Percentiles rank a stretch among this genome's conserved stretches.
Conservation (phyloP, 2,113 vertebrate species). For the Chloebia gouldiae region DNA sequence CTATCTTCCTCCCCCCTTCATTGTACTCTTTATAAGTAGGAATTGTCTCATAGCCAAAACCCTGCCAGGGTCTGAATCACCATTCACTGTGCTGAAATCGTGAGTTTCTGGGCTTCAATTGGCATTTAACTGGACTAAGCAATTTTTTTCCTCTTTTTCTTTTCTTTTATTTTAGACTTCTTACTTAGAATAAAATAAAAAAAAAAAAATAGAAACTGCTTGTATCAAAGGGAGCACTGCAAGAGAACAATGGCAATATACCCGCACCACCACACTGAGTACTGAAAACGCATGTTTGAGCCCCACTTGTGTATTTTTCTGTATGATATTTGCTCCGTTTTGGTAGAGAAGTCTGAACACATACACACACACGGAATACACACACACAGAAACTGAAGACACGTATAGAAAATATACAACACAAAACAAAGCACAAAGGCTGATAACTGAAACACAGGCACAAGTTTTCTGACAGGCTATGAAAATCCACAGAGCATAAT, state of each 20-base stretch:
- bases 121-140: constrained; percentile 14
- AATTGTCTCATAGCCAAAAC: constrained; percentile 65
- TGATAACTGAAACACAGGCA: constrained; percentile 28
- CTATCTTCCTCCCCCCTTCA: background rate
- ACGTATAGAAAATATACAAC: background rate
- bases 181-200: background rate
- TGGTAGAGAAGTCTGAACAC: background rate
- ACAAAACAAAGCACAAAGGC: constrained; percentile 50
- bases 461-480: constrained; percentile 36
- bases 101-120: constrained; percentile 50
- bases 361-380: background rate
- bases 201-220: background rate
- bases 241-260: constrained; percentile 42
- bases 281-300: constrained; percentile 1
- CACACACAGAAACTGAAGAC: background rate
- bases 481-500: constrained; percentile 41
- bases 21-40: constrained; percentile 61
- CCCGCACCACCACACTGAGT: background rate
- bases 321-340: background rate
- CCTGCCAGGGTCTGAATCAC: constrained; percentile 66
- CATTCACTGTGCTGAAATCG: constrained; percentile 55
- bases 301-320: background rate
- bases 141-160: background rate
- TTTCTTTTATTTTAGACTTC: constrained; percentile 2
- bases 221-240: background rate